Base-by-base conservation (phyloP, 2,113 vertebrate genomes). In the Stigmatopora nigra region DNA sequence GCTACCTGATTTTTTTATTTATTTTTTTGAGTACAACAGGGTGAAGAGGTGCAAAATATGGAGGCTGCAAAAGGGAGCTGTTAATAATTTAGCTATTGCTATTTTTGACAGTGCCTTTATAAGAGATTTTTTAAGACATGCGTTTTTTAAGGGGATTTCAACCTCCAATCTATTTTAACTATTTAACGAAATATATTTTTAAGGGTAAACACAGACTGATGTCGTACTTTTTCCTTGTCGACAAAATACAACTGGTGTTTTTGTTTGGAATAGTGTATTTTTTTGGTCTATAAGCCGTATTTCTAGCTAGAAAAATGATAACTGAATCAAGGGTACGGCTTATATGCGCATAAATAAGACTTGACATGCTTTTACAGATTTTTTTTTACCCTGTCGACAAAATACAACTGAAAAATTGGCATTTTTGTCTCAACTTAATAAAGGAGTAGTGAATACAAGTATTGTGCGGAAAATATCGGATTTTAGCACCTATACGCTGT, bases 81-180 rank as follows among this genome's bases (percentile, higher is more conserved):
- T 61, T 61, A 22, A 61, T 61, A 61, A 61, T 61, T 61, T n/a
- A 61, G 19, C 19, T 14, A 22, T 45, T 45, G 22, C 59, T 61
- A 61, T 61, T 61, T 61, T 45, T 20, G 38, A 20, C 11, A 38
- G n/a, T 22, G 59, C 59, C 44, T 45, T 61, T 61, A 61, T 12
- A 61, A 20, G 38, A 45, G 41, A 45, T 61, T 20, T 44, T 44
- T 61, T 5, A 1, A 20, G 41, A n/a, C 58, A 15, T 6, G 41
- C 12, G 16, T 20, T 61, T 22, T 22, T n/a, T 61, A n/a, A 60
- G 57, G 36, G n/a, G 35, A 61, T 45, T 38, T 45, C 59, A 61
- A 45, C 59, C 41, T 61, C 4, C 13, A n/a, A n/a, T n/a, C n/a
- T n/a, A n/a, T n/a, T 55, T 55, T 55, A 55, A 55, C 20, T 9